Evolutionary conservation across 2,888 invertebrate genomes (phyloP), one percentile per base, ranked within the genome.

Genomic region (Orthonychiurus folsomi): DNA sequence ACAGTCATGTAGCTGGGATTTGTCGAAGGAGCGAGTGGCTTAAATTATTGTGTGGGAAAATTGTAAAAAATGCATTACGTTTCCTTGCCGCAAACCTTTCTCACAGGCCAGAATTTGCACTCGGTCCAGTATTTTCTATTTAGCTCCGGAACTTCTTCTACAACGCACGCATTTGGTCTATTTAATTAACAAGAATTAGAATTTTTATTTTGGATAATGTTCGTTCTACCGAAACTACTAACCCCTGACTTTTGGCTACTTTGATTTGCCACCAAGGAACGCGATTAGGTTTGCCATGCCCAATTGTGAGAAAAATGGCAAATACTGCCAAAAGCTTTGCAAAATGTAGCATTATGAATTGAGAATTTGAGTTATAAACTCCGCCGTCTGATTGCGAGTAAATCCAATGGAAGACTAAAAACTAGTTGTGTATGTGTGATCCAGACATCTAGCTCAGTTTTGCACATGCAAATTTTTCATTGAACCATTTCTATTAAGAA

Each of bases 101-200:
- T 66, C 57, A 75, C 74, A 63, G 75, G 74, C 77, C 78, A 77
- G 64, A 76, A 78, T 62, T 76, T 77, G 73, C 78, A 78, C 69
- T 78, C 78, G 1, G 78, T 78, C 75, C 76, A 78, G 53, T 76
- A 75, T 62, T 76, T 75, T 56, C 74, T 74, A 52, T 74, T 73
- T 1, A 76, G 75, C 2, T 76, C 77, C 1, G 77, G 77, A 24
- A 78, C 73, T 68, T 78, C 77, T 65, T 78, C 78, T 3, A 78
- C 78, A 15, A 78, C 77, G 66, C 78, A 78, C 1, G 77, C 77
- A 65, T 78, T 78, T 37, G 78, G 78, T 21, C 78, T 78, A 71
- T 2, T 71, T 71, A 52, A 20, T 48, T 57, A 26, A 59, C 24
- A 20, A 15, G 24, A 56, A 3, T 24, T 28, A 50, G 21, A 48